A percentile compares a stretch with the other conserved stretches of the same genome.
These are phyloP conservation scores for Nasonia oneida DNA, from an alignment of 2,888 invertebrate genomes.

Conservation along the genomic window DNA sequence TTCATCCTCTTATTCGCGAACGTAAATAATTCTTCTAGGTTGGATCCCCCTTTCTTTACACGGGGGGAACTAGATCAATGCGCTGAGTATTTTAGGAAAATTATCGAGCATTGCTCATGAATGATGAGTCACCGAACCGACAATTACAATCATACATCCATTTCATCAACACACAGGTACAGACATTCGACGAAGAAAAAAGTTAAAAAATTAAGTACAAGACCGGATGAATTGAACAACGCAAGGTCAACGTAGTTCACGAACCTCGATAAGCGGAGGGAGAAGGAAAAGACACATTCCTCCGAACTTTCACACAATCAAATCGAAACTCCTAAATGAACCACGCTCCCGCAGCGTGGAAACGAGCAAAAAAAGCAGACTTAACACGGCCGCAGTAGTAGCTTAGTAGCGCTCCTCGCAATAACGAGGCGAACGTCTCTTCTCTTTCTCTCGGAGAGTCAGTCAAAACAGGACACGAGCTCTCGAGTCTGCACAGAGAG, in stretches of 20 bases:
- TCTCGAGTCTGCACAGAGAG: not conserved
- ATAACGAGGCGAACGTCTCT: slow-evolving; percentile 10
- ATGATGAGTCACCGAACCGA: not conserved
- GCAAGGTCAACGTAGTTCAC: not conserved
- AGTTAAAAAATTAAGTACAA: too few relatives aligned
- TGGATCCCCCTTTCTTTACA: too few relatives aligned
- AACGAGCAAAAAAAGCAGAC: not conserved
- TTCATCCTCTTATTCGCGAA: not conserved
- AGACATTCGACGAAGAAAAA: too few relatives aligned
- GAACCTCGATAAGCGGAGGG: not conserved
- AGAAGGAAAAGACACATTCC: not conserved
- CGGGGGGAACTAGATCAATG: not conserved
- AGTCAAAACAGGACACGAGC: slow-evolving; percentile 19
- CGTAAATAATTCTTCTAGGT: not conserved
- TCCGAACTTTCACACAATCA: not conserved
- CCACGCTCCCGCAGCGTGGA: not conserved
- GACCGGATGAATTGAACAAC: not conserved
- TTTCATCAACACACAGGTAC: too few relatives aligned
- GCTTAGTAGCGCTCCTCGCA: not conserved
- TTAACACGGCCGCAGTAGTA: not conserved
- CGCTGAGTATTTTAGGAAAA: not conserved
- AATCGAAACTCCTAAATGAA: not conserved
- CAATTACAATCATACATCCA: not conserved
- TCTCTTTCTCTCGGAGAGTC: not conserved
- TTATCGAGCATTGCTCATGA: not conserved